Base-by-base conservation (phyloP, 23 tunicate species). In the Trididemnum nubilum region DNA sequence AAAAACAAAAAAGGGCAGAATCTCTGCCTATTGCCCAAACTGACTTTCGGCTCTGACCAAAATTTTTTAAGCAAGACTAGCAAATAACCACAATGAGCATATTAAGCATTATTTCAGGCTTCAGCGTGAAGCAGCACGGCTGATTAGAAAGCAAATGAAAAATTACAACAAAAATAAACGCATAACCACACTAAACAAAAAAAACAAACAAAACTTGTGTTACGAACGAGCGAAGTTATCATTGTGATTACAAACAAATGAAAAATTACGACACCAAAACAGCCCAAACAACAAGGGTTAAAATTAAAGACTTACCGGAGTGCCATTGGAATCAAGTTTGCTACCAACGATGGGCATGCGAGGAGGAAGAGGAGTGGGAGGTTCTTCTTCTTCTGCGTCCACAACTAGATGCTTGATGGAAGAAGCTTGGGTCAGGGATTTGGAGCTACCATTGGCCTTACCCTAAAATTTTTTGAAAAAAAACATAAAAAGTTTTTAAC, bases 261-360 rank as follows among this genome's bases (percentile, higher is more conserved):
- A n/a, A n/a, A n/a, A n/a, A n/a, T n/a, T n/a, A n/a, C n/a, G n/a
- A n/a, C n/a, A n/a, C n/a, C n/a, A n/a, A n/a, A n/a, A n/a, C n/a
- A n/a, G n/a, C n/a, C n/a, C n/a, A n/a, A n/a, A n/a, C n/a, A n/a
- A n/a, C n/a, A n/a, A n/a, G n/a, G n/a, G n/a, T n/a, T n/a, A n/a
- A n/a, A n/a, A n/a, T 4, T 24, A 38, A 37, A 18, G 78, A 39
- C 78, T 38, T 30, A 73, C 78, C 30, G 30, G 58, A 2, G 32
- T 12, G 7, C 58, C 57, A 23, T 36, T 78, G 27, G 70, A 0
- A 0, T 78, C 70, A 33, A 64, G 33, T 65, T 36, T 79, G 64
- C 57, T 86, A 51, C 50, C 86, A 83, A 92, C 97, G 67, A 92
- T 86, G 27, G 71, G 44, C 97, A 92, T 92, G 0, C 88, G 86